Evolutionary conservation across 2,888 invertebrate species (phyloP).

Genomic region (Drosophila acutilabella): DNA sequence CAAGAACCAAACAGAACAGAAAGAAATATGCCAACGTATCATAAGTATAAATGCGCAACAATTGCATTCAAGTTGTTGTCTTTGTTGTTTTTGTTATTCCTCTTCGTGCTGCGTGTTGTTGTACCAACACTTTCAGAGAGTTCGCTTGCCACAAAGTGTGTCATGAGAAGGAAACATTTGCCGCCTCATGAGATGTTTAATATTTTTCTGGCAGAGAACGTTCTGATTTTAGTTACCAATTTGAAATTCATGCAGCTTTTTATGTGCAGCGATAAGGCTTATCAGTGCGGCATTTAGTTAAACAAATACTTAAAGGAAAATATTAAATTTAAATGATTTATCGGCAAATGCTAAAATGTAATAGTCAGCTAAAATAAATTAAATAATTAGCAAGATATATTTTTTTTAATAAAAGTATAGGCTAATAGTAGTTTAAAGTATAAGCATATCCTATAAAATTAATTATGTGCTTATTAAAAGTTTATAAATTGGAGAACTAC

Average conservation of each 20-base stretch:
- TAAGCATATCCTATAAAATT: too few species aligned
- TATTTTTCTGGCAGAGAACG: slow-evolving; percentile 25
- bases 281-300: not conserved
- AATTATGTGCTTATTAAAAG: too few species aligned
- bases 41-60: slow-evolving; percentile 60
- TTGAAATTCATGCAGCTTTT: not conserved
- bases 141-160: slow-evolving; percentile 44
- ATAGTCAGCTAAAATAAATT: too few species aligned
- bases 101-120: not conserved
- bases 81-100: slow-evolving; percentile 13
- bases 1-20: slow-evolving; percentile 25
- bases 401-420: too few species aligned
- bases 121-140: slow-evolving; percentile 38
- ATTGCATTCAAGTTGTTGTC: slow-evolving; percentile 41
- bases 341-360: too few species aligned
- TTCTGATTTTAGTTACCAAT: not conserved
- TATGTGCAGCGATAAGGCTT: not conserved
- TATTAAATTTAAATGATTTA: not conserved
- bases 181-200: slow-evolving; percentile 45
- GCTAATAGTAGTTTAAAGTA: too few species aligned
- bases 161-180: slow-evolving; percentile 59
- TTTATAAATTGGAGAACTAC: too few species aligned
- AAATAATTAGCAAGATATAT: too few species aligned
- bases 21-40: slow-evolving; percentile 54
- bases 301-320: not conserved